Evolutionary conservation across 2,113 vertebrate species (phyloP), one percentile per base, ranked within the genome.

Genomic region (Pseudolaguvia tuberculata): DNA sequence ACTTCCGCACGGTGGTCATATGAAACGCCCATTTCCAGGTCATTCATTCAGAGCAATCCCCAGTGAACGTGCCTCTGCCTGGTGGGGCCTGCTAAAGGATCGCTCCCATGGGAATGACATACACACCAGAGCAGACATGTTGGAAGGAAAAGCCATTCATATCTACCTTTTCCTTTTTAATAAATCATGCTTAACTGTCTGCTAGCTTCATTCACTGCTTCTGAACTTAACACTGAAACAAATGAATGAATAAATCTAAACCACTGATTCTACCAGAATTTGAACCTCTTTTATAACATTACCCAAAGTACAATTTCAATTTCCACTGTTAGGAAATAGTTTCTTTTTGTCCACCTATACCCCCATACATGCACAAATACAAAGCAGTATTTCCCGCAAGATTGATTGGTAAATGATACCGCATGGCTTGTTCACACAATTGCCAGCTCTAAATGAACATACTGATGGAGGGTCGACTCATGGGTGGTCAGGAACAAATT

Each of bases 1-100:
- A 87, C 87, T 91, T 90, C 85, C 86, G 83, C 75, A 79, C 83
- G 84, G 73, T 82, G 70, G 80, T 85, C 79, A 86, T 87, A 78
- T 87, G 87, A 86, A 81, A 85, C 82, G 82, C 78, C 85, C 78
- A 88, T 86, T 88, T 92, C 88, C 89, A 91, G 88, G 83, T 88
- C 81, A 84, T 80, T 87, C 84, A 89, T 88, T 87, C 87, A 90
- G 67, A 50, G 71, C 48, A 80, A 84, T 91, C 84, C 80, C 87
- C 70, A 25, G 81, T 90, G 87, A 89, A 85, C 79, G 27, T 73
- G 6, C 83, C 45, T 78, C 81, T 81, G 79, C 86, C 67, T 81
- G 85, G 82, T 84, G 85, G 84, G 81, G 73, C 78, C 84, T 79
- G 83, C 83, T 85, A 86, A 87, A 90, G 79, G 80, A 88, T 88